Conservation (phyloP, 30 jellyfish, hydroid and myxozoan species). For the Nemopilema nomurai region DNA sequence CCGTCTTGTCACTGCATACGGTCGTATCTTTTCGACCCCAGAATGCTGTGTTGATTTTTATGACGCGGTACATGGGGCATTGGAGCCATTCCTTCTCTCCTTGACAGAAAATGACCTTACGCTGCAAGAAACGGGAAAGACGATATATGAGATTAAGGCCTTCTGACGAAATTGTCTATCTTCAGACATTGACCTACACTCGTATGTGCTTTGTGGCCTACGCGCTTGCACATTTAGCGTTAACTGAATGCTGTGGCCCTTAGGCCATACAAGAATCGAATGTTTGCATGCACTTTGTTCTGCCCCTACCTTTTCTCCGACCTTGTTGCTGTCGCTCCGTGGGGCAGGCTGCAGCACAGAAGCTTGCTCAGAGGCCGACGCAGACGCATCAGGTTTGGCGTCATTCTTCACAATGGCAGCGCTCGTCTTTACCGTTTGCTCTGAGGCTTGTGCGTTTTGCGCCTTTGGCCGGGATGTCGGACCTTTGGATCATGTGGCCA, state of each 20-base stretch:
- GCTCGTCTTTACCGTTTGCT: constrained; percentile 54
- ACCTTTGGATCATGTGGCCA: constrained; percentile 60
- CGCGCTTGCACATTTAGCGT: no score
- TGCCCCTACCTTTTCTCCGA: not conserved
- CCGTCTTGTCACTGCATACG: constrained; percentile 79
- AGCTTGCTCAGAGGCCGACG: constrained; percentile 22
- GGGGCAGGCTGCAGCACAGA: constrained; percentile 24
- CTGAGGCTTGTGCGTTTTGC: constrained; percentile 55
- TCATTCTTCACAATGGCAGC: constrained; percentile 50
- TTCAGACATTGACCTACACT: not conserved
- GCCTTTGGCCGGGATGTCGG: constrained; percentile 69
- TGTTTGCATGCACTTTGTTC: not conserved
- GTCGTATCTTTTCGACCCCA: constrained; percentile 91
- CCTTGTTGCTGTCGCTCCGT: constrained; percentile 23
- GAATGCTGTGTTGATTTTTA: constrained; percentile 89
- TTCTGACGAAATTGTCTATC: not conserved
- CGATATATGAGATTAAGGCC: not conserved
- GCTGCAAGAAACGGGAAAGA: not conserved
- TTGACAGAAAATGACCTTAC: constrained; percentile 81
- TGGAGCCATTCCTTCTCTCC: constrained; percentile 98
- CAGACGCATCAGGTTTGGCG: constrained; percentile 44
- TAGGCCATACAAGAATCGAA: not conserved
- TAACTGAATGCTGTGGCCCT: no score
- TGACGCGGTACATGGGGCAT: constrained; percentile 92
- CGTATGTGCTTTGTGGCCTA: no score